Evolutionary conservation across 2,888 invertebrate genomes (phyloP).

Genomic region (Lordiphosa andalusiaca): DNA sequence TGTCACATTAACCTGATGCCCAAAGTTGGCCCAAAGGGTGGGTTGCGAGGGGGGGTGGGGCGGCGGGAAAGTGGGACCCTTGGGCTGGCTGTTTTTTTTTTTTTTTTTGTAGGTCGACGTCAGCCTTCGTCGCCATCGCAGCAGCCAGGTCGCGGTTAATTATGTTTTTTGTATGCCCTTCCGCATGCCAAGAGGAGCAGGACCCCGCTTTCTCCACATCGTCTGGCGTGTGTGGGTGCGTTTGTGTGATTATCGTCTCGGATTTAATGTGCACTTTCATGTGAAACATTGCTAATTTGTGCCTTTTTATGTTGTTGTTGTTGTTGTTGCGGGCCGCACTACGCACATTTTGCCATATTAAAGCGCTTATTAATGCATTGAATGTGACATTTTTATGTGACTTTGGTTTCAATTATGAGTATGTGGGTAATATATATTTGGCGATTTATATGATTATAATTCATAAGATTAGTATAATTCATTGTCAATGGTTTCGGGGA

Average conservation of each 20-base stretch:
- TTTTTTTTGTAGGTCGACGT: slow-evolving; percentile 37
- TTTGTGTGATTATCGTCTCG: slow-evolving; percentile 65
- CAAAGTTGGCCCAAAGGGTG: slow-evolving; percentile 9
- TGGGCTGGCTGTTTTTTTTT: slow-evolving; percentile 29
- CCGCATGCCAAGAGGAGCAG: slow-evolving; percentile 42
- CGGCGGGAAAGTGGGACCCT: slow-evolving; percentile 12
- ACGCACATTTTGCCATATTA: slow-evolving; percentile 30
- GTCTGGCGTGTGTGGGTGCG: slow-evolving; percentile 29
- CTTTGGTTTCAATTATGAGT: slow-evolving; percentile 41
- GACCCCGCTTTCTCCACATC: slow-evolving; percentile 20
- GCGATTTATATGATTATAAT: slow-evolving; percentile 6
- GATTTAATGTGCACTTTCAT: slow-evolving; percentile 73
- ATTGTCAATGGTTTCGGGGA: too few species aligned
- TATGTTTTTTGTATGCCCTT: slow-evolving; percentile 67
- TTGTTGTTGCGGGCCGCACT: neutral
- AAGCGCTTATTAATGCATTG: slow-evolving; percentile 42
- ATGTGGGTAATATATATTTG: slow-evolving; percentile 4
- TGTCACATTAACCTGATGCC: slow-evolving; percentile 68
- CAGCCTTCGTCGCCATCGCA: slow-evolving; percentile 20
- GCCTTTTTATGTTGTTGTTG: slow-evolving; percentile 41
- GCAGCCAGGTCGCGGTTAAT: slow-evolving; percentile 66
- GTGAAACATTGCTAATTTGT: slow-evolving; percentile 69
- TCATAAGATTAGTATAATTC: too few species aligned
- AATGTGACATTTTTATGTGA: slow-evolving; percentile 41
- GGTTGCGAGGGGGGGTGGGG: neutral